Evolutionary conservation across 2,888 invertebrate species (phyloP).

Genomic region (Cactoblastis cactorum): DNA sequence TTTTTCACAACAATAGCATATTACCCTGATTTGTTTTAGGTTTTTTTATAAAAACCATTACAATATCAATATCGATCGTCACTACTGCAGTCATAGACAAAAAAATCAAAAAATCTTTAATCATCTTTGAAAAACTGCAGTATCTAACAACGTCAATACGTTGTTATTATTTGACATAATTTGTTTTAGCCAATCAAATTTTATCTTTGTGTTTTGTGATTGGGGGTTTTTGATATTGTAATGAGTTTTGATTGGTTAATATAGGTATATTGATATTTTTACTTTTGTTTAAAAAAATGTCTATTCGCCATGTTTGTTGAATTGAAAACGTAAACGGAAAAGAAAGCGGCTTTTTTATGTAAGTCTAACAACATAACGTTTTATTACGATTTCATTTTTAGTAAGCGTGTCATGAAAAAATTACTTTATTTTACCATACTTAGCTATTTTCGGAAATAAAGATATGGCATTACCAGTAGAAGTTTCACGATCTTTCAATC

Average conservation of each 20-base stretch:
- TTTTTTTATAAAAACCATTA: no score
- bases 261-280: not conserved
- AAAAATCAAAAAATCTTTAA: no score
- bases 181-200: no score
- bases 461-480: conserved; percentile 59
- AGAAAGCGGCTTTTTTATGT: conserved; percentile 59
- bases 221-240: no score
- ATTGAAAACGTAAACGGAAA: conserved; percentile 60
- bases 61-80: no score
- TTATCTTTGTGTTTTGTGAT: no score
- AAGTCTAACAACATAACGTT: conserved; percentile 40
- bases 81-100: no score
- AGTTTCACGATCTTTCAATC: conserved; percentile 54
- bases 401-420: conserved; percentile 48
- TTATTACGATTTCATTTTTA: conserved; percentile 32
- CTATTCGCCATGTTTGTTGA: conserved; percentile 59
- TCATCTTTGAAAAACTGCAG: no score
- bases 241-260: not conserved
- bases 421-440: conserved; percentile 23
- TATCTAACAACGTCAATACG: no score
- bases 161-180: no score
- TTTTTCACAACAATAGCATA: no score
- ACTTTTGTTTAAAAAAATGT: conserved; percentile 11
- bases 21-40: no score
- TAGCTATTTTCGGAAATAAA: conserved; percentile 19